Conservation (phyloP, 2,888 invertebrate genomes). For the Rhaphigaster nebulosa region DNA sequence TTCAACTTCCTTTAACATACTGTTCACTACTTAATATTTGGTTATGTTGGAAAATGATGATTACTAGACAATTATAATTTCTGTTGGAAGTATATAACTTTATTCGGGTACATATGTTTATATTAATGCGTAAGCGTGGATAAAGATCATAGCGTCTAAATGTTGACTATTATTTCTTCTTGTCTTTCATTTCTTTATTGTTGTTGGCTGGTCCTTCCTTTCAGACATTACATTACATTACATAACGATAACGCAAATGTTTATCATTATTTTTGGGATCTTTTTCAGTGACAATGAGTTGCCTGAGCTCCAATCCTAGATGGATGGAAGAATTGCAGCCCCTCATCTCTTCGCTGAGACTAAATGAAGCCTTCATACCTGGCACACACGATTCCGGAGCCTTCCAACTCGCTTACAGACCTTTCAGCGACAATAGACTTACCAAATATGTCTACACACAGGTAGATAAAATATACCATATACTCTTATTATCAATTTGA, state of each 20-base stretch:
- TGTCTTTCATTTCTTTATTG: no score
- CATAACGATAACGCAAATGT: not conserved
- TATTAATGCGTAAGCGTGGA: no score
- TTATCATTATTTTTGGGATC: not conserved
- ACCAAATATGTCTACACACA: slow-evolving; percentile 62
- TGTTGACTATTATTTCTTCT: no score
- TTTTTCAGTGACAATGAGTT: slow-evolving; percentile 68
- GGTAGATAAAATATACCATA: slow-evolving; percentile 52
- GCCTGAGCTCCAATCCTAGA: slow-evolving; percentile 62
- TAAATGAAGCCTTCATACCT: slow-evolving; percentile 64
- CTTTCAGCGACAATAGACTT: slow-evolving; percentile 54
- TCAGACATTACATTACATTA: no score
- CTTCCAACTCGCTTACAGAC: slow-evolving; percentile 61
- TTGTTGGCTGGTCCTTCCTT: no score
- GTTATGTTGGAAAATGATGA: no score
- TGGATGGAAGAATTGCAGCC: slow-evolving; percentile 63
- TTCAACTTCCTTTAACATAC: no score
- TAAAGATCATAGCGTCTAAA: no score
- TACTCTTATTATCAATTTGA: not conserved
- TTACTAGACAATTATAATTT: no score
- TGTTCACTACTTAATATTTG: no score
- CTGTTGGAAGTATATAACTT: no score
- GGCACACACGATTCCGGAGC: slow-evolving; percentile 65
- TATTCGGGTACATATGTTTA: no score
- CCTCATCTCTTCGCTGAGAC: slow-evolving; percentile 53